A percentile compares a stretch with the other conserved stretches of the same genome.
Evolutionary conservation across 2,797 vertebrate genomes (phyloP).

Genomic region (Eremophila alpestris): DNA sequence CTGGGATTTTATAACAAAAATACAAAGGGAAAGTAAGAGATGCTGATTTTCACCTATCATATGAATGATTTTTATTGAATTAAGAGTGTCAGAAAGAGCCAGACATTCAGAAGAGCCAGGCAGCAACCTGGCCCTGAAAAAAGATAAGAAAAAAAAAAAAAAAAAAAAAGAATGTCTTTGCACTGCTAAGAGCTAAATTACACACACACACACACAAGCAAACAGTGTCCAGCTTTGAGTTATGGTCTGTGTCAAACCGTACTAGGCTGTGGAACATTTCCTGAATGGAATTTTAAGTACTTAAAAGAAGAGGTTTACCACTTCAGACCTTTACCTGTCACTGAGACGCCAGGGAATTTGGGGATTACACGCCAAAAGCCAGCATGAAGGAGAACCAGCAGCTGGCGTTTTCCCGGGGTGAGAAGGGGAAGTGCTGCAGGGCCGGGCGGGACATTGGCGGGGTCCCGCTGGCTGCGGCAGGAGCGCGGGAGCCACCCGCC

Average conservation of each 20-base stretch:
- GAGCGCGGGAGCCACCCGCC: background rate
- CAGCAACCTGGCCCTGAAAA: background rate
- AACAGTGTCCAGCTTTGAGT: background rate
- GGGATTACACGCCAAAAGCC: background rate
- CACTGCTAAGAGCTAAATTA: background rate
- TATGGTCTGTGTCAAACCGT: fast-evolving
- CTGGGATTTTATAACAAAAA: background rate
- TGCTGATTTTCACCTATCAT: background rate
- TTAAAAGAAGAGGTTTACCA: background rate
- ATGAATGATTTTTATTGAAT: background rate
- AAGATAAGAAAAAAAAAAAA: background rate
- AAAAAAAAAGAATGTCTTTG: background rate
- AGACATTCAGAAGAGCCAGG: background rate
- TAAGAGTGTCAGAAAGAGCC: background rate
- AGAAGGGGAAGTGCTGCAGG: background rate
- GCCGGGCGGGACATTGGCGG: background rate
- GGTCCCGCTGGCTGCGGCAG: background rate
- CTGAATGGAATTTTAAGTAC: background rate
- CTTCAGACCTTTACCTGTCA: background rate
- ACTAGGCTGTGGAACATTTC: background rate
- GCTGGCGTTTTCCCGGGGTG: background rate
- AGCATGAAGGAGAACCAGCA: fast-evolving
- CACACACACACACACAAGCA: background rate
- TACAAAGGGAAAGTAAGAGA: background rate
- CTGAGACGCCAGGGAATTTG: background rate